Percentiles rank a stretch among this genome's conserved stretches.
Evolutionary conservation across 2,797 vertebrate genomes (phyloP).

Genomic region (Tinamus major): DNA sequence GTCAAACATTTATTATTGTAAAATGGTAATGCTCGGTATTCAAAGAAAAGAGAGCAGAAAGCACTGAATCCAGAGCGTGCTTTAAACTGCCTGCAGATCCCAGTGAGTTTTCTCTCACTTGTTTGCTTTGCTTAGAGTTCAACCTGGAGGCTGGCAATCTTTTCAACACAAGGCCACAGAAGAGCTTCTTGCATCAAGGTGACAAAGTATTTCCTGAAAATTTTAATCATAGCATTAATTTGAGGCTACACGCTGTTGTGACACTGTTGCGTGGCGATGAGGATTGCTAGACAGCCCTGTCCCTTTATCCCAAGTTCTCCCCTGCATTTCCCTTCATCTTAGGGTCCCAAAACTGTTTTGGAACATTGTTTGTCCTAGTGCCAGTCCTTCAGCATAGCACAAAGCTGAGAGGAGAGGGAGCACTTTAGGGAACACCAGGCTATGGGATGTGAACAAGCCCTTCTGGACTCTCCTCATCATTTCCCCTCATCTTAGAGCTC

Average conservation of each 20-base stretch:
- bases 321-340: not conserved
- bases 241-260: not conserved
- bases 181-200: not conserved
- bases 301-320: not conserved
- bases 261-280: not conserved
- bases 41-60: not conserved
- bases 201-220: not conserved
- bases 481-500: not conserved
- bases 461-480: not conserved
- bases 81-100: not conserved
- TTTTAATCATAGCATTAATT: not conserved
- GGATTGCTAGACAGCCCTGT: rapidly evolving
- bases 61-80: not conserved
- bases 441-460: rapidly evolving
- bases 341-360: not conserved
- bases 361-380: not conserved
- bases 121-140: not conserved
- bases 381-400: not conserved
- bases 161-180: not conserved
- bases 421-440: not conserved
- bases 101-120: not conserved
- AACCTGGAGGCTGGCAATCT: not conserved
- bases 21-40: not conserved
- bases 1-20: slow-evolving; percentile 64
- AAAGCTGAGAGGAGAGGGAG: not conserved